Evolutionary conservation across 1,140 invertebrate genomes (phyloP).

Genomic region (Muscidifurax raptorellus): DNA sequence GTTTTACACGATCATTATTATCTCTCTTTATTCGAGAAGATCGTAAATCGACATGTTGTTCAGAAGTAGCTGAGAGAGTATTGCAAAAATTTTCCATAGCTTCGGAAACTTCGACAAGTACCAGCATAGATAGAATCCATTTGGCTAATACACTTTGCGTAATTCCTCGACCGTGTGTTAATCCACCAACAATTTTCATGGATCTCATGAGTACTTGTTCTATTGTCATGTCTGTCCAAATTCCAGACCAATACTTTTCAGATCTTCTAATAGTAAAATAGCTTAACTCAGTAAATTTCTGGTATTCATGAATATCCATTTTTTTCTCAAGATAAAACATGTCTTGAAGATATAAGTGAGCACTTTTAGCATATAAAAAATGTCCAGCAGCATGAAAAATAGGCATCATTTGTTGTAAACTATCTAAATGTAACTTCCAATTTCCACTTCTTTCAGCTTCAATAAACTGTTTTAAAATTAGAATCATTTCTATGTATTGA

Average conservation of each 20-base stretch:
- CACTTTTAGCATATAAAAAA: conserved; percentile 65
- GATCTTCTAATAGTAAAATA: too few relatives aligned
- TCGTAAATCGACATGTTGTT: conserved; percentile 67
- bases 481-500: conserved; percentile 71
- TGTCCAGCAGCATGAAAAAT: conserved; percentile 68
- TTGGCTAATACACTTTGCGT: too few relatives aligned
- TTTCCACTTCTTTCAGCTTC: too few relatives aligned
- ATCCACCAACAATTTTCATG: conserved; percentile 63
- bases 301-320: conserved; percentile 61
- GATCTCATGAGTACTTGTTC: conserved; percentile 66
- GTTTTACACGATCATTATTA: conserved; percentile 53
- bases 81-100: too few relatives aligned
- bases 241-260: too few relatives aligned
- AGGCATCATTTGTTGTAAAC: conserved; percentile 67
- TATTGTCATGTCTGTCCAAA: too few relatives aligned
- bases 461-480: conserved; percentile 67
- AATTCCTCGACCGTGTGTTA: conserved; percentile 58
- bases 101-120: too few relatives aligned
- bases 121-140: too few relatives aligned
- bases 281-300: conserved; percentile 60
- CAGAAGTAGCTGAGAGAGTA: too few relatives aligned
- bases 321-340: conserved; percentile 60
- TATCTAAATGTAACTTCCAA: too few relatives aligned
- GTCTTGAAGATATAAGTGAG: conserved; percentile 65
- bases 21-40: conserved; percentile 61